Evolutionary conservation across 1,140 invertebrate genomes (phyloP).

Genomic region (Brachionus calyciflorus): DNA sequence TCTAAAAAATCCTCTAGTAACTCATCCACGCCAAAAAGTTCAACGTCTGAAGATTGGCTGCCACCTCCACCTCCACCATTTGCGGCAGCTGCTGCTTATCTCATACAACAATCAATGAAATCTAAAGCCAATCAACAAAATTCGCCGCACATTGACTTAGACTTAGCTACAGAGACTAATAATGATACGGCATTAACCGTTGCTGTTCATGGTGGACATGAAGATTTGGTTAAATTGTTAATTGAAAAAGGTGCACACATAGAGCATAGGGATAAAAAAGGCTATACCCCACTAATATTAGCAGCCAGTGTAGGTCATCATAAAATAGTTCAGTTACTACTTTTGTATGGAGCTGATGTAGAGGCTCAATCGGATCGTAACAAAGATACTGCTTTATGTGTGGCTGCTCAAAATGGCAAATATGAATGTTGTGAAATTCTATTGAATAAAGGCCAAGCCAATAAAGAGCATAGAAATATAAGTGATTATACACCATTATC

Average conservation of each 20-base stretch:
- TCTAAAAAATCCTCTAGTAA: conserved; percentile 3
- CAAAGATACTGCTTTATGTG: conserved; percentile 93
- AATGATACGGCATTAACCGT: conserved; percentile 95
- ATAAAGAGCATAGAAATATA: conserved; percentile 98
- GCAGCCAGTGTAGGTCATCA: conserved; percentile 84
- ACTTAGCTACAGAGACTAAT: conserved; percentile 78
- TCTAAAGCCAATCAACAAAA: neutral
- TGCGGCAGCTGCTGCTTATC: neutral
- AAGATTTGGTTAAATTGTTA: conserved; percentile 86
- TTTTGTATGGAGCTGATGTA: conserved; percentile 87
- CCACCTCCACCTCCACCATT: conserved; percentile 30
- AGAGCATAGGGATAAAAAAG: conserved; percentile 95
- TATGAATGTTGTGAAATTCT: conserved; percentile 68
- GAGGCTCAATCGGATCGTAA: conserved; percentile 97
- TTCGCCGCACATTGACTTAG: neutral
- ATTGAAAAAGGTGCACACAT: conserved; percentile 85
- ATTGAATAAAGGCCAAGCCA: conserved; percentile 73
- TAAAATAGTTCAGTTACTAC: conserved; percentile 84
- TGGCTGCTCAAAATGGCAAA: conserved; percentile 93
- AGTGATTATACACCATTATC: conserved; percentile 98
- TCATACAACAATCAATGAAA: conserved; percentile 29
- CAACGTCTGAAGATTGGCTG: conserved; percentile 6
- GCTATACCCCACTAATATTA: conserved; percentile 90
- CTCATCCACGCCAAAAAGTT: neutral
- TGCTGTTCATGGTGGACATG: conserved; percentile 92